Evolutionary conservation across 1,140 invertebrate species (phyloP).

Genomic region (Anoplolepis gracilipes): DNA sequence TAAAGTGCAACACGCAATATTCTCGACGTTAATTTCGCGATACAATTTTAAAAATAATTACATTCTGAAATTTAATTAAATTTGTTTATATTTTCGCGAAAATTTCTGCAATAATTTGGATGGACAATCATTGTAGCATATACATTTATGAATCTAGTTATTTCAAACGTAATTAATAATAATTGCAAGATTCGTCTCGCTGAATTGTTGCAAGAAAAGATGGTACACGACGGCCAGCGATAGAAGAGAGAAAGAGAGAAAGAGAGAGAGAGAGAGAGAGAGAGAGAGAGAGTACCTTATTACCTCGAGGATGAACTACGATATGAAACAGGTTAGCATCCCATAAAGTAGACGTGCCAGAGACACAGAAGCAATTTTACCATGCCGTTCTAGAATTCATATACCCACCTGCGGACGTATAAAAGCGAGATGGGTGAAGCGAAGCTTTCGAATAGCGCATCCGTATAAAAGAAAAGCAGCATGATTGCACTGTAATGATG

Average conservation of each 20-base stretch:
- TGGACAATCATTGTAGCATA: not conserved
- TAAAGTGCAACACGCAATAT: conserved; percentile 25
- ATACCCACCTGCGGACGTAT: conserved; percentile 79
- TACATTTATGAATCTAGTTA: not conserved
- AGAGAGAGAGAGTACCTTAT: conserved; percentile 72
- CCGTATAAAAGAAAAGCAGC: conserved; percentile 79
- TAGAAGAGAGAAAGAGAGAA: not conserved
- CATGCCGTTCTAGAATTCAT: conserved; percentile 80
- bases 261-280: not conserved
- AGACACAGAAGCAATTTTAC: conserved; percentile 82
- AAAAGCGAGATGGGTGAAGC: conserved; percentile 73
- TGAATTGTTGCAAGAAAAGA: conserved; percentile 40
- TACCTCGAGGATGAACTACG: conserved; percentile 77
- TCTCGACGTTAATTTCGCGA: not conserved
- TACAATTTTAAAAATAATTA: conserved; percentile 3
- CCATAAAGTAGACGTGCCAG: conserved; percentile 79
- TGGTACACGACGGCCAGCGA: not conserved
- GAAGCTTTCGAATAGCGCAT: conserved; percentile 77
- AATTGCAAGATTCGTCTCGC: conserved; percentile 21
- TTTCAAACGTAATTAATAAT: conserved; percentile 1
- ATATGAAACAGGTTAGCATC: conserved; percentile 81
- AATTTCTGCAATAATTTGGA: not conserved
- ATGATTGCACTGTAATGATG: conserved; percentile 83
- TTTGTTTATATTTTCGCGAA: not conserved
- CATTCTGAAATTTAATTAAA: not conserved